A percentile compares a stretch with the other conserved stretches of the same genome.
These are phyloP conservation scores for Anthrax anthrax DNA, from an alignment of 2,888 invertebrate genomes.

Conservation along the genomic window DNA sequence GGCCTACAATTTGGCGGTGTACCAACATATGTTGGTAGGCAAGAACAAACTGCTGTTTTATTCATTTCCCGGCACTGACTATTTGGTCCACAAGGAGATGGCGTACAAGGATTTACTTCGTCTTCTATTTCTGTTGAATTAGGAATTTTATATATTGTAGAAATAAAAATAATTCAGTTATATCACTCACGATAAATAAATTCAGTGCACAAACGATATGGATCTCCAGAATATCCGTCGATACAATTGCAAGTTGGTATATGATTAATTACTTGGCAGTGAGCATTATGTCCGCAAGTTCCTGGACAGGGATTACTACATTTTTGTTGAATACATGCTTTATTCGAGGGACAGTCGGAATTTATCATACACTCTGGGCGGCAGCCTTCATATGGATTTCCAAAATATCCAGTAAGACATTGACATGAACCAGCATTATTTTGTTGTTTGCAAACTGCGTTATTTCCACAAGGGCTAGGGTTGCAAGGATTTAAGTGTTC, in stretches of 20 bases:
- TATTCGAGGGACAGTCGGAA: slow-evolving; percentile 50
- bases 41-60: slow-evolving; percentile 56
- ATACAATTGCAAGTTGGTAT: slow-evolving; percentile 47
- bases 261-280: slow-evolving; percentile 51
- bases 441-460: slow-evolving; percentile 59
- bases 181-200: slow-evolving; percentile 36
- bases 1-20: slow-evolving; percentile 56
- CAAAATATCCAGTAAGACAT: slow-evolving; percentile 54
- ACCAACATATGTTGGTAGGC: slow-evolving; percentile 48
- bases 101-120: slow-evolving; percentile 50
- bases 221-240: slow-evolving; percentile 48
- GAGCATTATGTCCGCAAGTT: slow-evolving; percentile 47
- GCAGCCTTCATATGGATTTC: slow-evolving; percentile 63
- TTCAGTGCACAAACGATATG: slow-evolving; percentile 46
- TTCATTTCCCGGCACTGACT: slow-evolving; percentile 62
- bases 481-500: slow-evolving; percentile 34
- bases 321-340: slow-evolving; percentile 50
- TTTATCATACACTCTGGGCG: slow-evolving; percentile 50
- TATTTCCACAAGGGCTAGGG: slow-evolving; percentile 44
- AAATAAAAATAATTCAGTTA: too few species aligned
- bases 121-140: slow-evolving; percentile 33
- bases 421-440: slow-evolving; percentile 59
- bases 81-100: slow-evolving; percentile 71
- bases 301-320: slow-evolving; percentile 50
- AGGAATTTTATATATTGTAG: neutral